phyloP scores from a whole-genome alignment of 2,113 vertebrate species.

The Otis tarda region DNA sequence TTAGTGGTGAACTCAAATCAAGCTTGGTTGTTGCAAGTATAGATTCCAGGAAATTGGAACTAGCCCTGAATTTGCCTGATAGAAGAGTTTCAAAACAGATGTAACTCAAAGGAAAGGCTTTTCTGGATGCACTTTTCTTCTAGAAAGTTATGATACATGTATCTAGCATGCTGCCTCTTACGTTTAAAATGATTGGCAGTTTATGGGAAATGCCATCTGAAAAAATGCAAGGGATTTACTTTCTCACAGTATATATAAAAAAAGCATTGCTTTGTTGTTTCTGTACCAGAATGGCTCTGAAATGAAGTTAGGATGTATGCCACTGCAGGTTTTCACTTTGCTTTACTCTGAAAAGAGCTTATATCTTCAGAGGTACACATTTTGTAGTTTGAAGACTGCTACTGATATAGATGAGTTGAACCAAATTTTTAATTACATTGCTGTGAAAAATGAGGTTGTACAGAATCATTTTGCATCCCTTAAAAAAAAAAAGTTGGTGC shows the following conservation, averaged over 20 bases:
- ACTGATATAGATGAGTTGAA: neutral
- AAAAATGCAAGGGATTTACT: neutral
- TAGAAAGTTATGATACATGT: neutral
- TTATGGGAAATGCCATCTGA: neutral
- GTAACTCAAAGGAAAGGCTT: neutral
- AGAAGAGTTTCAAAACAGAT: neutral
- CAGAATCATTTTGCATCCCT: neutral
- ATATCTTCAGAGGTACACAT: neutral
- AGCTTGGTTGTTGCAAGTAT: neutral
- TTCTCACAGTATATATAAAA: neutral
- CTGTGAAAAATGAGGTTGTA: neutral
- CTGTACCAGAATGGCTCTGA: neutral
- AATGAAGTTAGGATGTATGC: too few relatives aligned
- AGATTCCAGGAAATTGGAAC: neutral
- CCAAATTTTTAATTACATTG: neutral
- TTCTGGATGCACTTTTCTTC: neutral
- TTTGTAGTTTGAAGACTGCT: neutral
- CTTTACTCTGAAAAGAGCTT: neutral
- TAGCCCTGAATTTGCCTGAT: neutral
- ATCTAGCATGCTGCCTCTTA: neutral
- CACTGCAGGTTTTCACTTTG: neutral
- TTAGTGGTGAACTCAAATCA: fast-evolving
- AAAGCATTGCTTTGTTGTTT: neutral
- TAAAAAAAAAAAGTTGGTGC: neutral
- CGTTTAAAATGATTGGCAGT: neutral